Percentiles rank a stretch among this genome's conserved stretches.
Conservation (phyloP, 2,888 invertebrate species). For the Ochropleura leucogaster region DNA sequence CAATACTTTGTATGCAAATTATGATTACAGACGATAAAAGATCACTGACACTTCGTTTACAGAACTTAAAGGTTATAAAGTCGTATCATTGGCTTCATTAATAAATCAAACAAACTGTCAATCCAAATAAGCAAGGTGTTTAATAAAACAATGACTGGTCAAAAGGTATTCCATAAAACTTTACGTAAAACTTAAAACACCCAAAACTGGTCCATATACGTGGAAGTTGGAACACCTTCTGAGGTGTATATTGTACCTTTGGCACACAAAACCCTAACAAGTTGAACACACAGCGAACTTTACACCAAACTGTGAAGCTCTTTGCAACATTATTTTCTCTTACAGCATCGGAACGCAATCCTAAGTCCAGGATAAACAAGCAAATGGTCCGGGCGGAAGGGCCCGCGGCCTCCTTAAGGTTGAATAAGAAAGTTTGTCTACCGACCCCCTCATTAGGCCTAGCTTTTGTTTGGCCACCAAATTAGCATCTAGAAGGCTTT, state of each 20-base stretch:
- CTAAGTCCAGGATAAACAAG: slow-evolving; percentile 88
- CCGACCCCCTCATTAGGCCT: slow-evolving; percentile 87
- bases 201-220: slow-evolving; percentile 13
- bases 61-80: not conserved
- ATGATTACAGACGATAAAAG: not conserved
- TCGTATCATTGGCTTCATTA: not conserved
- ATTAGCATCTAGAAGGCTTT: slow-evolving; percentile 87
- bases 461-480: slow-evolving; percentile 88
- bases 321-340: slow-evolving; percentile 73
- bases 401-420: slow-evolving; percentile 79
- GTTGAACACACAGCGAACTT: slow-evolving; percentile 59
- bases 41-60: not conserved
- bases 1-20: not conserved
- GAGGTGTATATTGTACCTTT: slow-evolving; percentile 27
- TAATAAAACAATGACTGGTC: not conserved
- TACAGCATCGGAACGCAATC: slow-evolving; percentile 69
- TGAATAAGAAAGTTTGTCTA: slow-evolving; percentile 88
- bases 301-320: slow-evolving; percentile 69
- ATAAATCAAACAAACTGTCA: not conserved
- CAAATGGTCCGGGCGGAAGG: slow-evolving; percentile 88
- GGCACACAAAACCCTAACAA: slow-evolving; percentile 58
- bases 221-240: slow-evolving; percentile 4
- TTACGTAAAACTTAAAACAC: not conserved
- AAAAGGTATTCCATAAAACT: not conserved
- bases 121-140: not conserved